Percentiles rank a stretch among this genome's conserved stretches.
Conservation (phyloP, 2,113 vertebrate species). For the Leucosticte australis region DNA sequence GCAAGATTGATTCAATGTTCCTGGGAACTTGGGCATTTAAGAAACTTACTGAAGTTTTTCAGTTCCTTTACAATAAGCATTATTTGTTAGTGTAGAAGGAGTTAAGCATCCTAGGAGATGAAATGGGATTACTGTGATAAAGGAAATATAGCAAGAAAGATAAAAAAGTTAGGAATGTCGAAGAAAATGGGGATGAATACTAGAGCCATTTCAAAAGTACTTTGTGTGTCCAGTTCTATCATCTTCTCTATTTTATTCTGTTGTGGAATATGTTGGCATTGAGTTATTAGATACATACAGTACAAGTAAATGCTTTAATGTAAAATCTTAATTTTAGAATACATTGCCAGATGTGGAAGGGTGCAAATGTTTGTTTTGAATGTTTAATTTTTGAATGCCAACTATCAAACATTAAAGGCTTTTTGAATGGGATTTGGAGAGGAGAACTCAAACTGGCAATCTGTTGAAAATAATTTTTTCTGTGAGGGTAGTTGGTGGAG, state of each 20-base stretch:
- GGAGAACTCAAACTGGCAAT: neutral
- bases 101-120: neutral
- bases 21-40: neutral
- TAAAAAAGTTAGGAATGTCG: neutral
- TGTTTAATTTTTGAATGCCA: neutral
- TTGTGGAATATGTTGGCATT: neutral
- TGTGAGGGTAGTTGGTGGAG: neutral
- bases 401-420: neutral
- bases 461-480: neutral
- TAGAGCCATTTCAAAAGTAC: neutral
- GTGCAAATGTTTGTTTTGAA: neutral
- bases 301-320: neutral
- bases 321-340: neutral
- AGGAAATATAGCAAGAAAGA: neutral
- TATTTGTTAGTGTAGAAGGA: neutral
- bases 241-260: neutral
- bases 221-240: neutral
- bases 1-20: neutral
- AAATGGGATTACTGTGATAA: neutral
- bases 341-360: neutral
- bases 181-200: neutral
- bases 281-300: neutral
- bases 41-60: neutral
- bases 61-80: neutral
- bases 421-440: neutral